phyloP scores from a whole-genome alignment of 2,113 vertebrate genomes.

The Halcyon malimbica region DNA sequence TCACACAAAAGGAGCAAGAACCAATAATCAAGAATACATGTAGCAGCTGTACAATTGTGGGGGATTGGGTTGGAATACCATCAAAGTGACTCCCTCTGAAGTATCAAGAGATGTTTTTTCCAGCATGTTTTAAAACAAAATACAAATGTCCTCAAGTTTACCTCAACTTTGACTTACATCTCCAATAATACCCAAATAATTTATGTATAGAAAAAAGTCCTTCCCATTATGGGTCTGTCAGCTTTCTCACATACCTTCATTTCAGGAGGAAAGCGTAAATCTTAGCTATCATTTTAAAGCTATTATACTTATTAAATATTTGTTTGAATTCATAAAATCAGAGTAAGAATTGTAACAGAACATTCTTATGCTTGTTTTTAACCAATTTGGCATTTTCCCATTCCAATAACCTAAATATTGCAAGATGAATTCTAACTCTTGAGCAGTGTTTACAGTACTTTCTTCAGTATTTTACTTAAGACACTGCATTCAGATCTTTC shows the following conservation, averaged over 20 bases:
- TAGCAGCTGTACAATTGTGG: background rate
- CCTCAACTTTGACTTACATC: background rate
- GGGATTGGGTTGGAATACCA: background rate
- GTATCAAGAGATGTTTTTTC: background rate
- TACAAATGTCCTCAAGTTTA: background rate
- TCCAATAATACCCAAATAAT: background rate
- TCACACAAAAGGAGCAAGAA: conserved; percentile 37
- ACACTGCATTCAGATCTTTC: background rate
- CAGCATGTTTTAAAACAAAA: background rate
- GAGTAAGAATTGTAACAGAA: background rate
- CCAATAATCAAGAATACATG: background rate
- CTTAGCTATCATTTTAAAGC: conserved; percentile 11
- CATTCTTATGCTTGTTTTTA: background rate
- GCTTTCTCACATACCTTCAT: background rate
- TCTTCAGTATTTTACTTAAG: conserved; percentile 20
- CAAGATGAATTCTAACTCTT: conserved; percentile 6
- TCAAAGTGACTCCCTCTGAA: background rate
- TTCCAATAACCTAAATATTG: background rate
- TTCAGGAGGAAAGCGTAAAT: background rate
- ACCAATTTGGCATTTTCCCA: background rate
- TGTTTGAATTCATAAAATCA: background rate
- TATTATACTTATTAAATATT: background rate
- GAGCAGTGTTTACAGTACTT: background rate
- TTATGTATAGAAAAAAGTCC: background rate
- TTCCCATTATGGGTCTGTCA: background rate